Percentiles rank a stretch among this genome's conserved stretches.
These are phyloP conservation scores for Amblyjoppa fuscipennis DNA, from an alignment of 2,888 invertebrate genomes.

Conservation along the genomic window DNA sequence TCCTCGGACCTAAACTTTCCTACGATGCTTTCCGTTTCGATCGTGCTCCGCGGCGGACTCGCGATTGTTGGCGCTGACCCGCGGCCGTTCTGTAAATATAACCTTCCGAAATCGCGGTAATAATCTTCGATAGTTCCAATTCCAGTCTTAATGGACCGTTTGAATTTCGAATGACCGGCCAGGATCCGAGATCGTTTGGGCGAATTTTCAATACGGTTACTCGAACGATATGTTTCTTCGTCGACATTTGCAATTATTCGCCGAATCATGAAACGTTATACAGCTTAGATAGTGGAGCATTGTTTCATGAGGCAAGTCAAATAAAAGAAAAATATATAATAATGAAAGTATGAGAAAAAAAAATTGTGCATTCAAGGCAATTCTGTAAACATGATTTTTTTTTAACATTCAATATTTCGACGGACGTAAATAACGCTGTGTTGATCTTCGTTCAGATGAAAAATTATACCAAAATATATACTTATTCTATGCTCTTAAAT, in stretches of 20 bases:
- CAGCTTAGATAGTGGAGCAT: too few relatives aligned
- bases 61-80: constrained; percentile 27
- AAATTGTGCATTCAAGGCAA: not conserved
- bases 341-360: not conserved
- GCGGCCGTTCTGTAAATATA: constrained; percentile 56
- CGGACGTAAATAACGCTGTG: too few relatives aligned
- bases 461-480: not conserved
- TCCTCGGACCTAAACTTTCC: constrained; percentile 46
- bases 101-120: constrained; percentile 56
- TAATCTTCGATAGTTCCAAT: constrained; percentile 52
- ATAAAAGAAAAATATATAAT: not conserved
- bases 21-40: constrained; percentile 41
- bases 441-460: not conserved
- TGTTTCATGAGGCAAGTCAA: too few relatives aligned
- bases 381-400: too few relatives aligned
- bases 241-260: not conserved
- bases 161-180: not conserved
- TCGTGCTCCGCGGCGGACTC: constrained; percentile 2
- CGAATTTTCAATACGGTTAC: not conserved
- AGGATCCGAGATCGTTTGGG: not conserved
- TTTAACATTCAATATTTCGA: too few relatives aligned
- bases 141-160: constrained; percentile 9
- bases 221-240: not conserved
- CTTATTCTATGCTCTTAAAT: too few relatives aligned
- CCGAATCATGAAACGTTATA: too few relatives aligned